These are phyloP conservation scores for Sandelia bainsii DNA, from an alignment of 2,797 vertebrate species.

Conservation along the genomic window DNA sequence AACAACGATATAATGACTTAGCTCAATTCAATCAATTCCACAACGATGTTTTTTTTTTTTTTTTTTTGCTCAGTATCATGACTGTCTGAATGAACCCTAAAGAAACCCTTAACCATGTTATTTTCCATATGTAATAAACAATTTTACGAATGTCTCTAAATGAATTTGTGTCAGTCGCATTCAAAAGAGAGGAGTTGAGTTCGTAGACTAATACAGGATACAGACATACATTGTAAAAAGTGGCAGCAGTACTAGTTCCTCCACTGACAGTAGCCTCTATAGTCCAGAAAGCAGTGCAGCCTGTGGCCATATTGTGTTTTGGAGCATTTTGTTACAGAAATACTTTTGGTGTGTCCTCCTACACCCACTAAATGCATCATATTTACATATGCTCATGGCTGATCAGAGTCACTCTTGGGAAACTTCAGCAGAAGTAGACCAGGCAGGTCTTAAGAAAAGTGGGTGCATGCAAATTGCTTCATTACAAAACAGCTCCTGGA, in stretches of 20 bases:
- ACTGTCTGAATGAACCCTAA: constrained; percentile 36
- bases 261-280: constrained; percentile 10
- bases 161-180: constrained; percentile 32
- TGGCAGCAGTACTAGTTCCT: background rate
- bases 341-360: constrained; percentile 35
- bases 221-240: constrained; percentile 19
- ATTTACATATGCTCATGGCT: constrained; percentile 25
- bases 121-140: constrained; percentile 20
- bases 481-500: constrained; percentile 38
- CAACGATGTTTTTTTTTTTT: constrained; percentile 30
- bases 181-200: background rate
- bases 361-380: constrained; percentile 24
- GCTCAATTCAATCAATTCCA: constrained; percentile 29
- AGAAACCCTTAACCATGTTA: constrained; percentile 8
- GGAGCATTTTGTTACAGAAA: constrained; percentile 17
- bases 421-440: constrained; percentile 42
- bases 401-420: constrained; percentile 15
- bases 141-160: constrained; percentile 16
- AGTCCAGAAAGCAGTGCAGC: constrained; percentile 30
- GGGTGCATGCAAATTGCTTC: constrained; percentile 7
- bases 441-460: constrained; percentile 29
- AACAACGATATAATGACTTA: constrained; percentile 16
- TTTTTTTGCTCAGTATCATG: constrained; percentile 32
- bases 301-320: constrained; percentile 27
- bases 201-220: background rate